A percentile compares a stretch with the other conserved stretches of the same genome.
These are phyloP conservation scores for Athalia cordata DNA, from an alignment of 2,888 invertebrate genomes.

Conservation along the genomic window DNA sequence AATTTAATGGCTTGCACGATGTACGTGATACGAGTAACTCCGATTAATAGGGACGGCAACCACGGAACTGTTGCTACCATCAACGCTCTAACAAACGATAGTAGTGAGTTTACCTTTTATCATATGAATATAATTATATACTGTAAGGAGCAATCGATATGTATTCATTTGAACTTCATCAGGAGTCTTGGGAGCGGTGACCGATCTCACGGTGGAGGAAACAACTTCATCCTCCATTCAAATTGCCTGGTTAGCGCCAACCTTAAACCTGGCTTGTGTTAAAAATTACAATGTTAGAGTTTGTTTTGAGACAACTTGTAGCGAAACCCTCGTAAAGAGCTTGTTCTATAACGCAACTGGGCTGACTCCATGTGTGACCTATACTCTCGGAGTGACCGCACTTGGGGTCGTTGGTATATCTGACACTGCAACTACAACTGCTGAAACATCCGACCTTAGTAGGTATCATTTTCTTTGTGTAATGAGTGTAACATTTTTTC, in stretches of 20 bases:
- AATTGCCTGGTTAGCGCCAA: constrained; percentile 30
- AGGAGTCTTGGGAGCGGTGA: background rate
- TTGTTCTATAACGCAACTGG: constrained; percentile 49
- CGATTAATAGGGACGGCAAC: no score
- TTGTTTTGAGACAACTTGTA: constrained; percentile 47
- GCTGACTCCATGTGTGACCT: constrained; percentile 51
- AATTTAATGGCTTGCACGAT: no score
- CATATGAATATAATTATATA: no score
- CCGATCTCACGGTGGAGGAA: background rate
- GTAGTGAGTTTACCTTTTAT: no score
- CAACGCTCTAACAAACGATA: no score
- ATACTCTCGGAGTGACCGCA: constrained; percentile 49
- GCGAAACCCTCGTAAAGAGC: constrained; percentile 11
- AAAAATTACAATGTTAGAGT: constrained; percentile 46
- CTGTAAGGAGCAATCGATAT: background rate
- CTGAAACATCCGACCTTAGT: constrained; percentile 60
- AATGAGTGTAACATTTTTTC: background rate
- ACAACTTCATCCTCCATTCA: constrained; percentile 10
- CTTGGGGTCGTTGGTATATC: constrained; percentile 46
- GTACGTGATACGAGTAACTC: no score
- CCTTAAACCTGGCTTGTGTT: constrained; percentile 48
- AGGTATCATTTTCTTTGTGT: constrained; percentile 41
- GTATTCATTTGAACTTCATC: background rate
- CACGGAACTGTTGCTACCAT: no score
- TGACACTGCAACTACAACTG: constrained; percentile 47